phyloP scores from a whole-genome alignment of 2,797 vertebrate species.

The Stomatorhinus walkeri region DNA sequence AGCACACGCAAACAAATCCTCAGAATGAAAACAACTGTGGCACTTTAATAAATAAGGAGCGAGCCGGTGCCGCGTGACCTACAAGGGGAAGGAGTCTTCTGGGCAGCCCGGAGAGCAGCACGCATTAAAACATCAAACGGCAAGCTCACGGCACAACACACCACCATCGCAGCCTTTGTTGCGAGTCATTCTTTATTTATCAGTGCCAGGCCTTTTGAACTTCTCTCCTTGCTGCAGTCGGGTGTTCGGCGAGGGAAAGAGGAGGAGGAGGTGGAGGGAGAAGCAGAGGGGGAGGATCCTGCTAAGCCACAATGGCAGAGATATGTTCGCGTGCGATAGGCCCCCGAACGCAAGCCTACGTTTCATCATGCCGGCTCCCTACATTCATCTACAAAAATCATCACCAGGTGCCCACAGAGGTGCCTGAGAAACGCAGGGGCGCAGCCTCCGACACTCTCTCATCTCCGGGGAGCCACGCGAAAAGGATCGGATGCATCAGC shows the following conservation, averaged over 20 bases:
- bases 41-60: background rate
- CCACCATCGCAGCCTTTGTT: background rate
- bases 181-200: background rate
- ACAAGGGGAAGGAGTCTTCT: too few species aligned
- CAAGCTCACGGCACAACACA: background rate
- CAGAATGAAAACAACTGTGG: background rate
- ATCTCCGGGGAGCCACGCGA: constrained; percentile 74
- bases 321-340: constrained; percentile 78
- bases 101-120: background rate
- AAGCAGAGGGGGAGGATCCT: background rate
- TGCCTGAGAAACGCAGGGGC: constrained; percentile 72
- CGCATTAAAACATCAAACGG: background rate
- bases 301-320: constrained; percentile 61
- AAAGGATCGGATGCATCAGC: constrained; percentile 86
- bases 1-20: background rate
- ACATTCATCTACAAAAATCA: constrained; percentile 97
- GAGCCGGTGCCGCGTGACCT: background rate
- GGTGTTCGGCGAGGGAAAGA: background rate
- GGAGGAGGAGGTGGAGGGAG: background rate
- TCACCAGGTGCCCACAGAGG: constrained; percentile 81
- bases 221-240: constrained; percentile 4
- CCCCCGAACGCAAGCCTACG: constrained; percentile 66
- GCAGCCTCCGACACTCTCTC: constrained; percentile 28
- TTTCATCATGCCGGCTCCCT: constrained; percentile 91
- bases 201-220: constrained; percentile 19